phyloP scores from a whole-genome alignment of 1,140 invertebrate species.

The Drosophila arizonae region DNA sequence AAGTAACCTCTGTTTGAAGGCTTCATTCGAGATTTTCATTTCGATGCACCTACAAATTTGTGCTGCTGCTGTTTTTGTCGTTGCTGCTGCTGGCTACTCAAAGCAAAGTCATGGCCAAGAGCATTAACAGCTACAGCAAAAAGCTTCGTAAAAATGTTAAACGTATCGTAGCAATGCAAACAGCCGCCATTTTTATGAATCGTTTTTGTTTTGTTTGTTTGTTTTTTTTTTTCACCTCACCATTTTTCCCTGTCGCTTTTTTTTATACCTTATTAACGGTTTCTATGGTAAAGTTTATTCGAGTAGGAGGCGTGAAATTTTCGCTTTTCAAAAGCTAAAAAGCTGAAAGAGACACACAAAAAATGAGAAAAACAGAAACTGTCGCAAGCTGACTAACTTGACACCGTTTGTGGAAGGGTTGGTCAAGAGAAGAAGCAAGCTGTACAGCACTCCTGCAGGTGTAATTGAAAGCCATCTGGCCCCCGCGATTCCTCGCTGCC shows the following conservation, averaged over 20 bases:
- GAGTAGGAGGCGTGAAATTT: conserved; percentile 38
- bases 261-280: conserved; percentile 73
- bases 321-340: conserved; percentile 42
- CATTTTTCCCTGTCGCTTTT: conserved; percentile 14
- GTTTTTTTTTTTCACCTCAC: conserved; percentile 14
- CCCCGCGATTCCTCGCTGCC: background rate
- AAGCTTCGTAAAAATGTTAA: conserved; percentile 52
- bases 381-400: conserved; percentile 73
- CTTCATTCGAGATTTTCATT: conserved; percentile 51
- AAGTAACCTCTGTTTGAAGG: conserved; percentile 44
- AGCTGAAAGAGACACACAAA: conserved; percentile 22
- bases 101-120: conserved; percentile 75
- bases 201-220: conserved; percentile 52
- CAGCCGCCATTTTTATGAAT: conserved; percentile 70
- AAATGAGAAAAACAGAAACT: conserved; percentile 37
- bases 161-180: conserved; percentile 59
- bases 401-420: conserved; percentile 41
- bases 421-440: background rate
- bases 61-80: conserved; percentile 3
- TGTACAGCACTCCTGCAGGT: conserved; percentile 11
- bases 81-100: conserved; percentile 54
- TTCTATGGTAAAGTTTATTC: conserved; percentile 24
- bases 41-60: conserved; percentile 21
- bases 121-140: conserved; percentile 42
- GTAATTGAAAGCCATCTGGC: conserved; percentile 25